Conservation (phyloP, 1,140 invertebrate genomes). For the Procambarus clarkii region DNA sequence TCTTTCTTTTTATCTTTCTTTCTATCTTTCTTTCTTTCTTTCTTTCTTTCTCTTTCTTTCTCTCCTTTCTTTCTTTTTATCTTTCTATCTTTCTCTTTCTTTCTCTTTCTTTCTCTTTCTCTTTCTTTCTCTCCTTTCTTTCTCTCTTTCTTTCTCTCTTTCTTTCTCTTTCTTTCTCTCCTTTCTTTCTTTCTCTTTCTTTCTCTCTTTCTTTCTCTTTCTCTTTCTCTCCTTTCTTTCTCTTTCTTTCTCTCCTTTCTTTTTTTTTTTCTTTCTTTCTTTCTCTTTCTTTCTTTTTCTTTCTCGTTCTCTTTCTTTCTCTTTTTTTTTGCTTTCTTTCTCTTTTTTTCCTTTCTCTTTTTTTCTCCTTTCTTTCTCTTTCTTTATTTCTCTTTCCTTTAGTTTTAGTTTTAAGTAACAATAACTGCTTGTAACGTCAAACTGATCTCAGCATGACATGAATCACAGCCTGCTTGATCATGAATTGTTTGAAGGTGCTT, state of each 20-base stretch:
- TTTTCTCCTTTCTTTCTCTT: conserved; percentile 2
- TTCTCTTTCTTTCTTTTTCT: not conserved
- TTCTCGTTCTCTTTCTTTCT: too few relatives aligned
- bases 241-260: conserved; percentile 11
- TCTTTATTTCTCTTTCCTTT: too few relatives aligned
- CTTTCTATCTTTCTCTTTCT: too few relatives aligned
- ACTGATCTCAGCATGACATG: too few relatives aligned
- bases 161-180: conserved; percentile 10
- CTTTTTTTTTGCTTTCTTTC: too few relatives aligned
- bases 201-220: conserved; percentile 10
- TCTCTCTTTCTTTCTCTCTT: conserved; percentile 10
- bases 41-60: too few relatives aligned
- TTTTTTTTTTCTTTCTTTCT: not conserved
- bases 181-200: conserved; percentile 11
- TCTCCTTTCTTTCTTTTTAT: conserved; percentile 11
- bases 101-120: conserved; percentile 2
- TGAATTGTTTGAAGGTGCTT: too few relatives aligned
- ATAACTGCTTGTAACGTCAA: too few relatives aligned
- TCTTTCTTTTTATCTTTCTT: too few relatives aligned
- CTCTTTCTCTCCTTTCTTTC: conserved; percentile 10
- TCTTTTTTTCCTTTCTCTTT: conserved; percentile 11
- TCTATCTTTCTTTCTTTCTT: too few relatives aligned
- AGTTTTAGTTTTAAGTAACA: too few relatives aligned
- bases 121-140: conserved; percentile 11
- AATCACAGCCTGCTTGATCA: too few relatives aligned